Conservation (phyloP, 2,113 vertebrate species). For the Pluvialis apricaria region DNA sequence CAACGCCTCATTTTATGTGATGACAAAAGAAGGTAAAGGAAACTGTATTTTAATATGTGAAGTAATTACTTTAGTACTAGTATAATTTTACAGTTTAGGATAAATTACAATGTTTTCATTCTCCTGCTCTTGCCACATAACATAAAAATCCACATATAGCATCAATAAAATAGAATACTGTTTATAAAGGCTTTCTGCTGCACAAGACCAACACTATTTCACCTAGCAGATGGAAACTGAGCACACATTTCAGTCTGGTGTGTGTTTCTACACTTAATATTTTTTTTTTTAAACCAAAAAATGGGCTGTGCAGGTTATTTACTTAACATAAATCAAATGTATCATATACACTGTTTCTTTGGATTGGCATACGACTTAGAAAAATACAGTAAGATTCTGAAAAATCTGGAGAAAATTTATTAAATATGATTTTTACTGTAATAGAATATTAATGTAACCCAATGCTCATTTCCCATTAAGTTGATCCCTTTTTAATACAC, state of each 20-base stretch:
- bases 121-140: conserved; percentile 53
- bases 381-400: conserved; percentile 75
- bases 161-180: conserved; percentile 71
- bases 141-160: conserved; percentile 60
- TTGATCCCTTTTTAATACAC: conserved; percentile 79
- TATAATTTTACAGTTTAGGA: conserved; percentile 45
- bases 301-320: conserved; percentile 71
- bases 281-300: conserved; percentile 55
- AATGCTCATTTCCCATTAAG: conserved; percentile 83
- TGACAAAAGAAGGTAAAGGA: conserved; percentile 53
- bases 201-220: conserved; percentile 67
- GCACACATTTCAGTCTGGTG: conserved; percentile 59
- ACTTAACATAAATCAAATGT: conserved; percentile 81
- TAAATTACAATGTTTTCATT: conserved; percentile 49
- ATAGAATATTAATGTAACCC: conserved; percentile 85
- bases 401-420: conserved; percentile 80
- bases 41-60: conserved; percentile 35
- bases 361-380: conserved; percentile 74
- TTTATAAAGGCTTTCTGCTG: conserved; percentile 70
- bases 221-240: conserved; percentile 60
- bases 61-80: conserved; percentile 59
- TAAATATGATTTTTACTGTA: conserved; percentile 86
- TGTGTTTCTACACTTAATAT: conserved; percentile 74
- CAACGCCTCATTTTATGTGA: conserved; percentile 6
- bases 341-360: conserved; percentile 72